phyloP scores from a whole-genome alignment of 2,888 invertebrate species.

The Cremastinae sp. region DNA sequence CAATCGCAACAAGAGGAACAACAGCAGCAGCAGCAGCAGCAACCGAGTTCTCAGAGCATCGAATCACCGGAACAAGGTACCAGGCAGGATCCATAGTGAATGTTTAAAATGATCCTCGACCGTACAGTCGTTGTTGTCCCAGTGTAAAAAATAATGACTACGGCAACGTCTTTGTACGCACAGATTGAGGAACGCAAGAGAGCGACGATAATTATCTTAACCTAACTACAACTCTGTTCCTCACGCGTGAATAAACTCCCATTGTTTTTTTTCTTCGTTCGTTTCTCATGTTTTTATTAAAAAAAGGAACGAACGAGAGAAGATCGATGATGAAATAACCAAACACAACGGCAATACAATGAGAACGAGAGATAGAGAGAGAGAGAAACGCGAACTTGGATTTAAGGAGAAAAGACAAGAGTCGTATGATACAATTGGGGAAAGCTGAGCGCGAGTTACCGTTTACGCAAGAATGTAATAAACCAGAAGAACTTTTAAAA shows the following conservation, averaged over 20 bases:
- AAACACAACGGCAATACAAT: slow-evolving; percentile 35
- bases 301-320: slow-evolving; percentile 30
- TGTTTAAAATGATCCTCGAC: slow-evolving; percentile 61
- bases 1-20: slow-evolving; percentile 61
- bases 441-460: background rate
- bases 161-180: slow-evolving; percentile 68
- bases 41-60: slow-evolving; percentile 71
- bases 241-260: slow-evolving; percentile 44
- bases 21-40: slow-evolving; percentile 60
- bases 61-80: slow-evolving; percentile 74
- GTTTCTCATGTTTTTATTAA: slow-evolving; percentile 34
- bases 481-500: slow-evolving; percentile 65
- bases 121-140: slow-evolving; percentile 68
- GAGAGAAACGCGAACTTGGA: slow-evolving; percentile 37
- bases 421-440: slow-evolving; percentile 21
- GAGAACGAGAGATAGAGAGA: slow-evolving; percentile 18
- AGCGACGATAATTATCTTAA: slow-evolving; percentile 12
- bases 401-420: slow-evolving; percentile 20
- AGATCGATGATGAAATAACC: slow-evolving; percentile 64
- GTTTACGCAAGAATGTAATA: slow-evolving; percentile 36
- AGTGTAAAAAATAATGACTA: slow-evolving; percentile 62
- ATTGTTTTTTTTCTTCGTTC: slow-evolving; percentile 34
- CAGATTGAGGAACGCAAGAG: slow-evolving; percentile 62
- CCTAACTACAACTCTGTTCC: slow-evolving; percentile 52
- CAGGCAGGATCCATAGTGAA: slow-evolving; percentile 79